These are phyloP conservation scores for Paralinhomoeus sp. DNA, from an alignment of 2,888 invertebrate genomes.

Conservation along the genomic window DNA sequence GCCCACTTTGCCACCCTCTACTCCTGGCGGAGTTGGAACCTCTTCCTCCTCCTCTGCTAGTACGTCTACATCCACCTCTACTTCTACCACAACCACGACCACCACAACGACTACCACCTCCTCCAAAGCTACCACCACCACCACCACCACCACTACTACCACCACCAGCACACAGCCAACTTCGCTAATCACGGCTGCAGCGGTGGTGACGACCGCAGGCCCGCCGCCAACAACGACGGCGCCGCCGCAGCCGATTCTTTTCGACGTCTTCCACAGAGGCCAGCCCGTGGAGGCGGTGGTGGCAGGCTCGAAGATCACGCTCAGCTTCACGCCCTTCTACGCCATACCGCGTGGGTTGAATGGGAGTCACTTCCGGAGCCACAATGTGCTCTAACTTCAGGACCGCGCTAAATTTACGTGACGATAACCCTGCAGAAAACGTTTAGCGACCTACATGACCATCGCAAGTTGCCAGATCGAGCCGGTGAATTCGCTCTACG, in stretches of 20 bases:
- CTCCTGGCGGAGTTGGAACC: not conserved
- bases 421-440: too few species aligned
- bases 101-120: not conserved
- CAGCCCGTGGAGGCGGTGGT: constrained; percentile 23
- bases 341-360: constrained; percentile 18
- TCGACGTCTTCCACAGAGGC: constrained; percentile 24
- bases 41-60: not conserved
- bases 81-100: constrained; percentile 3
- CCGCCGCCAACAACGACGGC: constrained; percentile 4
- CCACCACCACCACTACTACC: not conserved
- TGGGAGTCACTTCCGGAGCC: not conserved
- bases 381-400: too few species aligned
- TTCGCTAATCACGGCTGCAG: too few species aligned
- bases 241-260: constrained; percentile 14
- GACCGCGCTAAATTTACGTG: too few species aligned
- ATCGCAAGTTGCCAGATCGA: constrained; percentile 24
- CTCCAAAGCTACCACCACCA: not conserved
- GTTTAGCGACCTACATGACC: constrained; percentile 11
- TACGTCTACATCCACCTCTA: constrained; percentile 5
- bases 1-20: not conserved
- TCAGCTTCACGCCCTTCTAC: constrained; percentile 21
- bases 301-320: constrained; percentile 21
- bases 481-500: constrained; percentile 18
- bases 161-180: constrained; percentile 4
- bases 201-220: constrained; percentile 4